phyloP scores from a whole-genome alignment of 2,888 invertebrate genomes.

The Ophion ellenae region DNA sequence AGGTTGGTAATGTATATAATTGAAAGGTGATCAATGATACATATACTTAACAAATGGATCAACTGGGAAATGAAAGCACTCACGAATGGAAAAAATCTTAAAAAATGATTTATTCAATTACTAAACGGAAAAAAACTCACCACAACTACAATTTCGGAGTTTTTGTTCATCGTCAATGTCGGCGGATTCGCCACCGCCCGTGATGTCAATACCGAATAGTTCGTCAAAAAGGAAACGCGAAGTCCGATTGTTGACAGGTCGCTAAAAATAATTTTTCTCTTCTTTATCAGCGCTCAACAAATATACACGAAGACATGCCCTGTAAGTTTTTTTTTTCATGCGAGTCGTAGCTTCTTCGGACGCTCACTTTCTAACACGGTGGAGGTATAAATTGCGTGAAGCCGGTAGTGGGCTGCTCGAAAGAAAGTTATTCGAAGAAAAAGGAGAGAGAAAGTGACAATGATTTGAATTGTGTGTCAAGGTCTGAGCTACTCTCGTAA shows the following conservation, averaged over 20 bases:
- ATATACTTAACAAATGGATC: too few relatives aligned
- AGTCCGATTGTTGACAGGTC: slow-evolving; percentile 84
- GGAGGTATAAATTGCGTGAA: slow-evolving; percentile 7
- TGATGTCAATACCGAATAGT: slow-evolving; percentile 87
- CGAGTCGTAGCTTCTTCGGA: neutral
- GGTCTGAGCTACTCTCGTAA: slow-evolving; percentile 69
- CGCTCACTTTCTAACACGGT: slow-evolving; percentile 71
- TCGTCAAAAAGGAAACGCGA: slow-evolving; percentile 90
- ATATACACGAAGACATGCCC: neutral
- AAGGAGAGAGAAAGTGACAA: slow-evolving; percentile 76
- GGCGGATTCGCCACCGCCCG: slow-evolving; percentile 67
- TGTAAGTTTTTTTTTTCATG: slow-evolving; percentile 17
- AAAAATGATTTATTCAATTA: slow-evolving; percentile 4
- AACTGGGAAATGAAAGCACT: too few relatives aligned
- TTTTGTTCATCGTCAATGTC: slow-evolving; percentile 84
- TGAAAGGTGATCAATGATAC: too few relatives aligned
- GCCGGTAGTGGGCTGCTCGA: slow-evolving; percentile 18
- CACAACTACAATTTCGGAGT: slow-evolving; percentile 90
- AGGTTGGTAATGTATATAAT: too few relatives aligned
- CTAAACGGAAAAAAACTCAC: slow-evolving; percentile 84
- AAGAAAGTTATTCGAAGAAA: slow-evolving; percentile 60
- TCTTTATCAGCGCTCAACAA: slow-evolving; percentile 7
- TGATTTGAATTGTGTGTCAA: slow-evolving; percentile 77
- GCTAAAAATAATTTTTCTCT: slow-evolving; percentile 24
- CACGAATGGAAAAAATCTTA: neutral